Evolutionary conservation across 2,113 vertebrate species (phyloP).

Genomic region (Parus major): DNA sequence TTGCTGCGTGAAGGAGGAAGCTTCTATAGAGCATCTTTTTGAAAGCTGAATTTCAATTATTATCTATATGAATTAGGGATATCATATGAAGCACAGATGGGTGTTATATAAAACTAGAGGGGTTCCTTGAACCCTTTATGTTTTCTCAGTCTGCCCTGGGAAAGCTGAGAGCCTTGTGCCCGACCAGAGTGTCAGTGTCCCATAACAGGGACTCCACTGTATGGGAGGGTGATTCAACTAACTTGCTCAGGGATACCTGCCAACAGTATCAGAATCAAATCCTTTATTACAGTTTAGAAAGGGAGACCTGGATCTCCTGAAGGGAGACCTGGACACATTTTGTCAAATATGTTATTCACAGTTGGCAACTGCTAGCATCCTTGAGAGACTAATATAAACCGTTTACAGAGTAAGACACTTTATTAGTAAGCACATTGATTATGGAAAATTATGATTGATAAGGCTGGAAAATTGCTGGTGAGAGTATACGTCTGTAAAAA

Average conservation of each 20-base stretch:
- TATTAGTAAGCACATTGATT: not conserved
- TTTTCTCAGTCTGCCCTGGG: not conserved
- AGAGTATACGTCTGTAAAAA: not conserved
- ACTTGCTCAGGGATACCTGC: not conserved
- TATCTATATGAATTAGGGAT: not conserved
- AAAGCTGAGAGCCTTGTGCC: not conserved
- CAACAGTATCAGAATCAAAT: not conserved
- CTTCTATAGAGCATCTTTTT: not conserved
- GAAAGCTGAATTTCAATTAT: not conserved
- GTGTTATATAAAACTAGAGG: not conserved
- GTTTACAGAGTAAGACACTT: not conserved
- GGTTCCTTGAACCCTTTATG: not conserved
- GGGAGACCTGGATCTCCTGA: not conserved
- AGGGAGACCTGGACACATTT: not conserved
- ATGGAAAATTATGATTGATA: not conserved
- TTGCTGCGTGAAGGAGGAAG: not conserved
- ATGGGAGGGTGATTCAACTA: not conserved
- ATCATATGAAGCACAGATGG: not conserved
- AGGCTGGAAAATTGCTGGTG: not conserved
- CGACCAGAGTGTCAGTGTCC: not conserved
- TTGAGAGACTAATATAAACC: not conserved
- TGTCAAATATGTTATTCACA: no score
- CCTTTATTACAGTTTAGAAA: not conserved
- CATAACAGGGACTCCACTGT: not conserved
- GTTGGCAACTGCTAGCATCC: not conserved